Evolutionary conservation across 2,888 invertebrate genomes (phyloP).

Genomic region (Leptarthrus brevirostris): DNA sequence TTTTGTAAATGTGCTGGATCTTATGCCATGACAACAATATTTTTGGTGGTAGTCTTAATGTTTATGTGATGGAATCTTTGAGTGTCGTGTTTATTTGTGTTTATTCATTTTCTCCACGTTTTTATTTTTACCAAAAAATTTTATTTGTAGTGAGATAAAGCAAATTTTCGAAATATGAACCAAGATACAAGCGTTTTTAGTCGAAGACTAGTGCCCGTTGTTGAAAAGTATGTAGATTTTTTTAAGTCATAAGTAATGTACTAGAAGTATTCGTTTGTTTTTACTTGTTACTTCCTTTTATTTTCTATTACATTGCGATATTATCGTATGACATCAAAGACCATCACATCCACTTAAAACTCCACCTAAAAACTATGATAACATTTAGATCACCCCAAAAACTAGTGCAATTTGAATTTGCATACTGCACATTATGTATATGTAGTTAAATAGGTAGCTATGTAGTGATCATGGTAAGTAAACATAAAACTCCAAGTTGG

Average conservation of each 20-base stretch:
- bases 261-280: conserved; percentile 13
- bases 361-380: not conserved
- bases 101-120: conserved; percentile 14
- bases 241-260: not conserved
- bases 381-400: not conserved
- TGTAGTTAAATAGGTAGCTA: too few relatives aligned
- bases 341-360: conserved; percentile 51
- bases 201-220: conserved; percentile 60
- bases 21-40: not conserved
- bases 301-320: conserved; percentile 1
- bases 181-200: conserved; percentile 66
- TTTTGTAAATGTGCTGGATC: not conserved
- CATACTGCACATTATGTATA: too few relatives aligned
- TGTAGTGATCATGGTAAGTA: too few relatives aligned
- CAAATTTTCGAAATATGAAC: not conserved
- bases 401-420: too few relatives aligned
- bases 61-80: conserved; percentile 45
- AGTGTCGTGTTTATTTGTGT: conserved; percentile 25
- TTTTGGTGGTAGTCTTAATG: conserved; percentile 5
- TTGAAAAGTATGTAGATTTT: conserved; percentile 2
- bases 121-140: conserved; percentile 6
- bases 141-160: not conserved
- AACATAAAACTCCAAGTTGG: too few relatives aligned
- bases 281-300: not conserved
- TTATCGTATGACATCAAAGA: conserved; percentile 44